Evolutionary conservation across 2,888 invertebrate species (phyloP).

Genomic region (Anthrax anthrax): DNA sequence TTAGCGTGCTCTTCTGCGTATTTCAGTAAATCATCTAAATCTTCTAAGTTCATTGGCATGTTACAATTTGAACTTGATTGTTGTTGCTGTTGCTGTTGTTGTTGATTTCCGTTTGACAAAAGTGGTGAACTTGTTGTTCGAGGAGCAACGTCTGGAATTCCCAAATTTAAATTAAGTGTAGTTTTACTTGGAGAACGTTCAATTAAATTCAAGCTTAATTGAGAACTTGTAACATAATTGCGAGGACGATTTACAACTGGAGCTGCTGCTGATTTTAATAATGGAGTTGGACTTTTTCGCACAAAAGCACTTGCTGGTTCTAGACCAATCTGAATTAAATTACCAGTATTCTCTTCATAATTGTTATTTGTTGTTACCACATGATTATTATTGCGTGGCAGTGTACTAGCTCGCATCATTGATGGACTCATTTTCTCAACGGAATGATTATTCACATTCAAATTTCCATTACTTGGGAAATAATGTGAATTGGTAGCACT

Average conservation of each 20-base stretch:
- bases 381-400: conserved; percentile 51
- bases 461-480: conserved; percentile 22
- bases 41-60: conserved; percentile 50
- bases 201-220: conserved; percentile 29
- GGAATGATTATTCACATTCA: conserved; percentile 18
- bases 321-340: conserved; percentile 47
- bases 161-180: conserved; percentile 23
- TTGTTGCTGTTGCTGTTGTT: no score
- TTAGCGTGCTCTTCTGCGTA: conserved; percentile 56
- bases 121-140: conserved; percentile 17
- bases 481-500: conserved; percentile 15
- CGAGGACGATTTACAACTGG: conserved; percentile 1
- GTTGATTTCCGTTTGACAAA: conserved; percentile 20
- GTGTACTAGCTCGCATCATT: conserved; percentile 45
- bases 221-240: conserved; percentile 27
- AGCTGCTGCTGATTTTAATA: conserved; percentile 28
- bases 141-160: conserved; percentile 12
- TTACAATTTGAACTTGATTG: conserved; percentile 31
- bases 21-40: conserved; percentile 54
- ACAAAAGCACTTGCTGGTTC: conserved; percentile 43
- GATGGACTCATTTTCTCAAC: conserved; percentile 21
- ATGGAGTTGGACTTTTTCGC: conserved; percentile 34
- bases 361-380: conserved; percentile 34
- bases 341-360: conserved; percentile 40
- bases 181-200: conserved; percentile 28